A percentile compares a stretch with the other conserved stretches of the same genome.
phyloP scores from a whole-genome alignment of 2,888 invertebrate species.

The Epirrita christyi region DNA sequence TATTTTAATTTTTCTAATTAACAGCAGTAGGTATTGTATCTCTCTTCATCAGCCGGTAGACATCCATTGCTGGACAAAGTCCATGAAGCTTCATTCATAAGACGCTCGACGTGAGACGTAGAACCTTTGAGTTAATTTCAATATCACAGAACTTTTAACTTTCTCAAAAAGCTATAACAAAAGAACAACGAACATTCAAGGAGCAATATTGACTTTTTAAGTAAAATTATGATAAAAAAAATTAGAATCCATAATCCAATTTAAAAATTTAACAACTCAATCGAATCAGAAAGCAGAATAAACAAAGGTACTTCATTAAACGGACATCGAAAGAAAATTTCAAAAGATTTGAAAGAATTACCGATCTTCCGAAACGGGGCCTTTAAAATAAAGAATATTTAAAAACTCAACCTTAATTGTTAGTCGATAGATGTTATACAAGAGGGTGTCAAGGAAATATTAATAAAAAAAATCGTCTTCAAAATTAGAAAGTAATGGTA shows the following conservation, averaged over 20 bases:
- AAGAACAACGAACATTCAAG: background rate
- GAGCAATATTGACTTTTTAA: background rate
- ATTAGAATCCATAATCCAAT: slow-evolving; percentile 57
- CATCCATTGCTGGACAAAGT: too few relatives aligned
- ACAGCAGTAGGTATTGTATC: too few relatives aligned
- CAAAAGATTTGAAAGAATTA: slow-evolving; percentile 78
- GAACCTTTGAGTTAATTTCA: too few relatives aligned
- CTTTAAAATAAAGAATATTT: slow-evolving; percentile 71
- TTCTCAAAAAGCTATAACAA: too few relatives aligned
- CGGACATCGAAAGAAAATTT: slow-evolving; percentile 69
- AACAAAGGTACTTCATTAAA: slow-evolving; percentile 77
- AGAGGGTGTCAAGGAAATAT: slow-evolving; percentile 48
- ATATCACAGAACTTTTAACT: too few relatives aligned
- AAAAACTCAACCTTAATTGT: slow-evolving; percentile 79
- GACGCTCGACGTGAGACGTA: too few relatives aligned
- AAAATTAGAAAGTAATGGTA: too few relatives aligned
- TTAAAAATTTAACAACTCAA: slow-evolving; percentile 61
- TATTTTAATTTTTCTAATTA: too few relatives aligned
- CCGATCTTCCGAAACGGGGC: slow-evolving; percentile 58
- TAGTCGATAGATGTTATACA: slow-evolving; percentile 48
- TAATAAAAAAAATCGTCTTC: too few relatives aligned
- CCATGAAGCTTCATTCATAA: too few relatives aligned
- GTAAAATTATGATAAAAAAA: slow-evolving; percentile 55
- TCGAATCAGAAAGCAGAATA: slow-evolving; percentile 68
- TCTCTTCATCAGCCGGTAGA: too few relatives aligned